Evolutionary conservation across 2,113 vertebrate species (phyloP).

Genomic region (Labeo rohita): DNA sequence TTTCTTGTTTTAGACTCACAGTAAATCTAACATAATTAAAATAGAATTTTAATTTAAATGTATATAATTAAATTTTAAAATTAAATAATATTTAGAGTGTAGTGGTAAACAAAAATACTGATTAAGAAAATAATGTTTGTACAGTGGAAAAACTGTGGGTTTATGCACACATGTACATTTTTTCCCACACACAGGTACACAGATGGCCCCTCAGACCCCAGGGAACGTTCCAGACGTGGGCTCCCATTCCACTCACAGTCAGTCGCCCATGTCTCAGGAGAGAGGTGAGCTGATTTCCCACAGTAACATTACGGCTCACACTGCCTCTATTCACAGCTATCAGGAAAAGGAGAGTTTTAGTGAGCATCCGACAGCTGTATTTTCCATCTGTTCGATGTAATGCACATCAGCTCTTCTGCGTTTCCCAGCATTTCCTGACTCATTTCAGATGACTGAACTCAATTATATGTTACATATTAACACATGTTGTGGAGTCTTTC

Average conservation of each 20-base stretch:
- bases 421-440: background rate
- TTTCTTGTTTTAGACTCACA: background rate
- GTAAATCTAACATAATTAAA: background rate
- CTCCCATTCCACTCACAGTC: conserved; percentile 87
- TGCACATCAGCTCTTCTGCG: background rate
- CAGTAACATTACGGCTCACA: background rate
- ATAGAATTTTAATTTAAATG: background rate
- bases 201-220: conserved; percentile 87
- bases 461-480: conserved; percentile 17
- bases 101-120: background rate
- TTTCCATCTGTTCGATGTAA: background rate
- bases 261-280: conserved; percentile 92
- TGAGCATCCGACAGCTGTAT: background rate
- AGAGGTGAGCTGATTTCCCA: conserved; percentile 78
- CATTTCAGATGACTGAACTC: conserved; percentile 40
- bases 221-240: conserved; percentile 87
- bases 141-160: conserved; percentile 10
- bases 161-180: conserved; percentile 40
- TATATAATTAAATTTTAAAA: background rate
- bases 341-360: background rate
- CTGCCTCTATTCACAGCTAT: background rate
- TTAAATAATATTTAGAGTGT: background rate
- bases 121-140: background rate
- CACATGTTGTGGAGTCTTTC: conserved; percentile 15
- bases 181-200: conserved; percentile 77